Conservation (phyloP, 2,797 vertebrate species). For the Pitangus sulphuratus region DNA sequence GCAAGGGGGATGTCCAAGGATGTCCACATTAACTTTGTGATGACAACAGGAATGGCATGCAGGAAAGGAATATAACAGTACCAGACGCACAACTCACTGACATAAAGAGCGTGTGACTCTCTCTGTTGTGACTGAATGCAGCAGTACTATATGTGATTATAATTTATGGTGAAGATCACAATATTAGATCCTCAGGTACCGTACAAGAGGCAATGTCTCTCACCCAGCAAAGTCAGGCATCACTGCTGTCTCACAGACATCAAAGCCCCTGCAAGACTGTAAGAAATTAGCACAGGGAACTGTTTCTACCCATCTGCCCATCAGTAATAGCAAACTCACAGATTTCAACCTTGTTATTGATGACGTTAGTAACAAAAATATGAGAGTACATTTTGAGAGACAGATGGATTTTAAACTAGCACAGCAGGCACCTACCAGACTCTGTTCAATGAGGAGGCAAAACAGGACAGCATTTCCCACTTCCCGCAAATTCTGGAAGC, state of each 20-base stretch:
- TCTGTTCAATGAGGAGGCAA: slow-evolving; percentile 98
- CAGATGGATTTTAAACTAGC: slow-evolving; percentile 3
- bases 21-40: accelerated
- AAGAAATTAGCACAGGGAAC: neutral
- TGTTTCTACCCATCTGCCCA: neutral
- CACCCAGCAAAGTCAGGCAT: neutral
- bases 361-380: neutral
- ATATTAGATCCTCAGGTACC: neutral
- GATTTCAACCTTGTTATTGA: neutral
- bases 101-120: neutral
- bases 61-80: neutral
- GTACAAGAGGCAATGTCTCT: neutral
- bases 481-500: slow-evolving; percentile 97
- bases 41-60: neutral
- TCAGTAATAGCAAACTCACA: neutral
- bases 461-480: slow-evolving; percentile 97
- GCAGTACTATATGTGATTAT: neutral
- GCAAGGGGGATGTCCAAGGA: neutral
- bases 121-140: neutral
- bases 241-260: neutral
- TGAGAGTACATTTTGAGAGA: neutral
- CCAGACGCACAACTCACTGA: neutral
- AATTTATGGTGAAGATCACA: neutral
- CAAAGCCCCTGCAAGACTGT: neutral
- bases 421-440: slow-evolving; percentile 84